A percentile compares a stretch with the other conserved stretches of the same genome.
Evolutionary conservation across 2,797 vertebrate genomes (phyloP).

Genomic region (Enteromius fasciolatus): DNA sequence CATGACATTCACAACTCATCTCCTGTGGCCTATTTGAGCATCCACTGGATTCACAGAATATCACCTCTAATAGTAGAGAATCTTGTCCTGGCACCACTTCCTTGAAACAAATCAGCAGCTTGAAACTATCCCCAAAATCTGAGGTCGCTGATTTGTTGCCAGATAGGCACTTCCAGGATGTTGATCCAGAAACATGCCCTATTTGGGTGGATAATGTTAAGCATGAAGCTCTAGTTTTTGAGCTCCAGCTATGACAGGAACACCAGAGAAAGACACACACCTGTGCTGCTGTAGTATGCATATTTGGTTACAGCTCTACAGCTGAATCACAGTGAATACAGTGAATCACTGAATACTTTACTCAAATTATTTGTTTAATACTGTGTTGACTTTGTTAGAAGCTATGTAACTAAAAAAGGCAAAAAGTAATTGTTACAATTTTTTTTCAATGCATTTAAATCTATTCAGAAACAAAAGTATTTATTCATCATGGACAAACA

Average conservation of each 20-base stretch:
- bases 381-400: not conserved
- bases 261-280: conserved; percentile 57
- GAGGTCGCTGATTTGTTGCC: not conserved
- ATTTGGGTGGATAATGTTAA: not conserved
- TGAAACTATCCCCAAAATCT: not conserved
- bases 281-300: conserved; percentile 77
- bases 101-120: not conserved
- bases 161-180: conserved; percentile 11
- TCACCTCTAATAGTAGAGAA: not conserved
- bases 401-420: not conserved
- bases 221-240: not conserved
- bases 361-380: not conserved
- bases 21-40: not conserved
- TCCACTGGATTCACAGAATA: not conserved
- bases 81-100: not conserved
- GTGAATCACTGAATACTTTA: not conserved
- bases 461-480: not conserved
- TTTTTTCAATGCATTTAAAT: not conserved
- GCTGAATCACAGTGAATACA: too few relatives aligned
- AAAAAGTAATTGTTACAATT: not conserved
- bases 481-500: not conserved
- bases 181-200: conserved; percentile 7
- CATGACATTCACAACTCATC: not conserved
- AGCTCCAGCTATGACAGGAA: conserved; percentile 21
- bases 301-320: not conserved